Evolutionary conservation across 2,797 vertebrate genomes (phyloP), one percentile per base, ranked within the genome.

Genomic region (Phalloptychus januarius): DNA sequence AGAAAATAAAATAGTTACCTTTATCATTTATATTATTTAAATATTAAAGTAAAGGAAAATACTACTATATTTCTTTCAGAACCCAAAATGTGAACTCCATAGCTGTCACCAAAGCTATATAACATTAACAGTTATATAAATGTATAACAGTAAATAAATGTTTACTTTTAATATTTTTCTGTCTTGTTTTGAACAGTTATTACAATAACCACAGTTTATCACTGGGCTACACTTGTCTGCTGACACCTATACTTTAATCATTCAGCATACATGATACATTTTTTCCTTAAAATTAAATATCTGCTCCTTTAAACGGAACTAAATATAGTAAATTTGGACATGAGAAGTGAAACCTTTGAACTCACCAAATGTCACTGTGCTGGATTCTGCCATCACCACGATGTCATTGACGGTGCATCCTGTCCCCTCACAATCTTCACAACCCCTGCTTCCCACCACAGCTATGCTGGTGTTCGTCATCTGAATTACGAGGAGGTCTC

Each of bases 401-500:
- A 96, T 52, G 0, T 94, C 94, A 25, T 90, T 87, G 0, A 92
- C 25, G 25, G 33, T 77, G 52, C 95, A 96, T 12, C 80, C 82
- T 0, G 45, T 73, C 13, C 77, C 75, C 0, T 74, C 8, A 58
- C 92, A 93, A 1, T 81, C 83, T 0, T 33, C 1, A 75, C 93
- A 94, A 52, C 95, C 91, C 7, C 96, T 83, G n/a, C 90, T 93
- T 1, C 15, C 87, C 56, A 96, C 52, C 76, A 95, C 50, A 1
- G 88, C 85, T 67, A 96, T 79, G 36, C 79, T 94, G 11, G 94
- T 93, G 36, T 92, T 92, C 1, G 10, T 91, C 94, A 96, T 90
- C 25, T 91, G 70, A 52, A 96, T 78, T 5, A 96, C 7, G 28
- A 96, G 74, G 23, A 95, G n/a, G 2, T 90, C 80, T 33, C 28